Percentiles rank a stretch among this genome's conserved stretches.
These are phyloP conservation scores for Anoplopoma fimbria DNA, from an alignment of 2,113 vertebrate species.

Conservation along the genomic window DNA sequence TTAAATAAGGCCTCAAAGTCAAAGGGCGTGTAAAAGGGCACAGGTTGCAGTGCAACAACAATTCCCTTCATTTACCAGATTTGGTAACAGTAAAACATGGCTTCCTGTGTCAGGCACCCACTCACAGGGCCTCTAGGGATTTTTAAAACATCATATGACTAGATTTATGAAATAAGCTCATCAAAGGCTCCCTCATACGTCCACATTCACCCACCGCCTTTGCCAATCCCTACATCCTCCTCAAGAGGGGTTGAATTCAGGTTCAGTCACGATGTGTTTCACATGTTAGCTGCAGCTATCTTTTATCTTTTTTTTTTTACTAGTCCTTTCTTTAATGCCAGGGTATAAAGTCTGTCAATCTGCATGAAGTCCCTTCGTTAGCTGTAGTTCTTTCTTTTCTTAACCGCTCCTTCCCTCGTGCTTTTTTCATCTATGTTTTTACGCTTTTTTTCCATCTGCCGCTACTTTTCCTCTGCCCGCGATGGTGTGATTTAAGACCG, in stretches of 20 bases:
- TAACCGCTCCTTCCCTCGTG: background rate
- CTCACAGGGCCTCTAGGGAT: conserved; percentile 2
- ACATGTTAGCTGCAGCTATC: background rate
- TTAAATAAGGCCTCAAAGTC: conserved; percentile 19
- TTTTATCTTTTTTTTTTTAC: conserved; percentile 20
- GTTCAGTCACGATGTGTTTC: conserved; percentile 38
- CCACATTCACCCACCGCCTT: conserved; percentile 21
- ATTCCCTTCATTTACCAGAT: background rate
- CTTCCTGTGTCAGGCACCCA: conserved; percentile 15
- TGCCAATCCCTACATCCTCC: conserved; percentile 28
- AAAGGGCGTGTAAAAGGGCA: conserved; percentile 24
- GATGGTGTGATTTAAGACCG: conserved; percentile 73
- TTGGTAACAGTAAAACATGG: background rate
- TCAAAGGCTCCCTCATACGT: conserved; percentile 46
- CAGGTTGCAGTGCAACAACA: background rate
- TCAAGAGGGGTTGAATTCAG: conserved; percentile 33
- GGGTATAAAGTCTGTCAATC: conserved; percentile 9
- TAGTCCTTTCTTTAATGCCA: background rate
- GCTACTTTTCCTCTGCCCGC: conserved; percentile 46
- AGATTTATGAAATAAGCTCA: conserved; percentile 57
- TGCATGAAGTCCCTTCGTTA: background rate
- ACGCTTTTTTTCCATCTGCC: background rate
- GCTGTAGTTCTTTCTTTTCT: conserved; percentile 7
- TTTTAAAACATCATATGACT: conserved; percentile 43
- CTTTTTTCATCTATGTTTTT: background rate